Percentiles rank a stretch among this genome's conserved stretches.
phyloP scores from a whole-genome alignment of 2,888 invertebrate species.

The Teinopalpus imperialis region DNA sequence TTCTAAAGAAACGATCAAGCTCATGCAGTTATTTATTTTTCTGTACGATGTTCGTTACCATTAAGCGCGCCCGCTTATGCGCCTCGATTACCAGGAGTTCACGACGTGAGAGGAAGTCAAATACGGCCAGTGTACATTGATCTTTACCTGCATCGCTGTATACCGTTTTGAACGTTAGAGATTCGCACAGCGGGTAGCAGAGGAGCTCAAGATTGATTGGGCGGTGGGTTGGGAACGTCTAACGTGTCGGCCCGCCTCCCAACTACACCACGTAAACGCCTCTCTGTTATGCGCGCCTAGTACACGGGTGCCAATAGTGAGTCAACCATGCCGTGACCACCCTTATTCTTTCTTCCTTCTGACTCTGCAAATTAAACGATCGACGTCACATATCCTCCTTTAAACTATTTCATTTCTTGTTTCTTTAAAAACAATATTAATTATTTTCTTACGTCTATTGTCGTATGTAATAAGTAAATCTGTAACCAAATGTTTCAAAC shows the following conservation, averaged over 20 bases:
- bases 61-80: constrained; percentile 42
- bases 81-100: constrained; percentile 61
- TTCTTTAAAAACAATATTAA: no score
- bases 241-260: constrained; percentile 72
- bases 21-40: constrained; percentile 1
- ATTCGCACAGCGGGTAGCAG: constrained; percentile 47
- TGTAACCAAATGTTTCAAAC: no score
- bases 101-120: constrained; percentile 49
- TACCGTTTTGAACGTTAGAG: constrained; percentile 43
- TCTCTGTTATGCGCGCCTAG: constrained; percentile 71
- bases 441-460: no score
- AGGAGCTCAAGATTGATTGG: constrained; percentile 68
- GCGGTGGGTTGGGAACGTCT: constrained; percentile 70
- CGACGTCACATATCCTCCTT: no score
- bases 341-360: no score
- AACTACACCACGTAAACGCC: constrained; percentile 69
- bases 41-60: constrained; percentile 22
- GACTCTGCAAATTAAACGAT: no score
- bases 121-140: constrained; percentile 48
- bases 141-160: constrained; percentile 43
- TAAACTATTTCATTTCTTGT: no score
- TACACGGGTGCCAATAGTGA: constrained; percentile 57
- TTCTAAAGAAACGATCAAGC: no score
- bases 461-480: no score
- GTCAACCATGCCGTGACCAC: constrained; percentile 36